Base-by-base conservation (phyloP, 2,888 invertebrate species). In the Idaea straminata region DNA sequence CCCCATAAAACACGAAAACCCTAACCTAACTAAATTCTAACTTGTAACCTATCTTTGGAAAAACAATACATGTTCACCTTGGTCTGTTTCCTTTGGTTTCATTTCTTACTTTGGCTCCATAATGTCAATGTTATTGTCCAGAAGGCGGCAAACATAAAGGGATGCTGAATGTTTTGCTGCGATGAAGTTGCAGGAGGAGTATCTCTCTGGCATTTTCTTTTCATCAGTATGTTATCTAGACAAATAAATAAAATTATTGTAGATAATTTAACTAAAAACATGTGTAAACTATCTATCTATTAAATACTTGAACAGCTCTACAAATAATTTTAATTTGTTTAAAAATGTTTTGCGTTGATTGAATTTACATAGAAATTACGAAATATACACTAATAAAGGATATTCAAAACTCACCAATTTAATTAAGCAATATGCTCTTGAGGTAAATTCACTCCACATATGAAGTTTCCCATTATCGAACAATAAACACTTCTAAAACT, bases 41-140 rank as follows among this genome's bases (percentile, higher is more conserved):
- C 10, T 47, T 47, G 0, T 87, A 87, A 72, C 63, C 76, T 88
- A 88, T 86, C 84, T 88, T 88, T 88, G 84, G 84, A 73, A 69
- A 77, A 77, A 74, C 71, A 59, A 69, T 72, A 15, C 61, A 72
- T 70, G 71, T 75, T 83, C 81, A 81, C 81, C 83, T 84, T 65
- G 63, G 62, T 74, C 64, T 61, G 63, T 69, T 64, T 73, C 69
- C 74, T 76, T 76, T 76, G 71, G 72, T 72, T 65, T 62, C 59
- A 64, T 35, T 66, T 38, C 63, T 64, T 66, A 61, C 61, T 71
- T 70, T 68, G 70, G 63, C 66, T 62, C n/a, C 60, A 38, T 62
- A 61, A 57, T 34, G 62, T 16, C 59, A 38, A 7, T 13, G 47
- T 10, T 47, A 47, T 47, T 47, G 47, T 47, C 47, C 47, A 47